These are phyloP conservation scores for Cylloceria caligata DNA, from an alignment of 2,888 invertebrate genomes.

Conservation along the genomic window DNA sequence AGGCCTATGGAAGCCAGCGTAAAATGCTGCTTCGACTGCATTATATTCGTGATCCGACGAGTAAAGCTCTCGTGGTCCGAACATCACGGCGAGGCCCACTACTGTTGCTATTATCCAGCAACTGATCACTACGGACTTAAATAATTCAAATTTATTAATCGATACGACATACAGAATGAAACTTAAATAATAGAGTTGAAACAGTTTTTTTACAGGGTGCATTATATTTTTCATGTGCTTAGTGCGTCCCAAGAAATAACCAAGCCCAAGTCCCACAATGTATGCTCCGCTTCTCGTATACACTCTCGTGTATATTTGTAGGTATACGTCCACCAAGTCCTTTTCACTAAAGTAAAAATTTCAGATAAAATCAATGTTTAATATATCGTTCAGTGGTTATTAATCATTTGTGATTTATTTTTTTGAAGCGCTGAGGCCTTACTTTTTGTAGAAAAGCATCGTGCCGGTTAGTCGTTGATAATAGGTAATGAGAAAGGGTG, in stretches of 20 bases:
- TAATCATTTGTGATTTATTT: neutral
- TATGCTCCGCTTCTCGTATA: constrained; percentile 81
- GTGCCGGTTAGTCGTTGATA: constrained; percentile 75
- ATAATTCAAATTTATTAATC: constrained; percentile 17
- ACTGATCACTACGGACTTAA: constrained; percentile 70
- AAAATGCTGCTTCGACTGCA: constrained; percentile 78
- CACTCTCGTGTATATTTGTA: constrained; percentile 76
- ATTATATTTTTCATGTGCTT: constrained; percentile 69
- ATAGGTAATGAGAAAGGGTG: constrained; percentile 78
- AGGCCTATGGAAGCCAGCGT: constrained; percentile 80
- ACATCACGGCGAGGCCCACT: constrained; percentile 70
- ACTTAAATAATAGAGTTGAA: neutral
- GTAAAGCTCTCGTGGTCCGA: constrained; percentile 78
- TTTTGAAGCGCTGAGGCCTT: constrained; percentile 62
- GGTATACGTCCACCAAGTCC: constrained; percentile 74
- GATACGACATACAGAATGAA: neutral
- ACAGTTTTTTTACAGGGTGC: constrained; percentile 51
- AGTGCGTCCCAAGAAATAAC: constrained; percentile 76
- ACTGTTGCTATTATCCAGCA: constrained; percentile 76
- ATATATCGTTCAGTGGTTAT: too few relatives aligned
- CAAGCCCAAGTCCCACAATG: constrained; percentile 80
- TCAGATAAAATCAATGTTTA: constrained; percentile 18
- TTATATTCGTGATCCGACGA: constrained; percentile 74
- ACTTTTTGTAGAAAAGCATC: constrained; percentile 81
- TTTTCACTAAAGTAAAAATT: constrained; percentile 66